Evolutionary conservation across 2,888 invertebrate species (phyloP), one percentile per base, ranked within the genome.

Genomic region (Caenorhabditis japonica): DNA sequence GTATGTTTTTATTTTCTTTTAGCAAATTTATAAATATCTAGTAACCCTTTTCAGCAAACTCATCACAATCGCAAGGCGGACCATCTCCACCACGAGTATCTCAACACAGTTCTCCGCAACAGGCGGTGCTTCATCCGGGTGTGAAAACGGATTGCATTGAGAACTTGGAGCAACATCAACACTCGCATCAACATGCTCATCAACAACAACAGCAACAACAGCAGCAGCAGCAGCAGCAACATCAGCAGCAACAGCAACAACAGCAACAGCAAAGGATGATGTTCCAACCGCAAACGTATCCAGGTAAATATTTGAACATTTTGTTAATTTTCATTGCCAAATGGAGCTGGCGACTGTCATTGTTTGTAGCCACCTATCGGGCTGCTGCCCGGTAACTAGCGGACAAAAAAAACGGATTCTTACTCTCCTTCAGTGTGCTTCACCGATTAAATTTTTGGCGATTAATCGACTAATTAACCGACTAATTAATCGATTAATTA

Each of bases 101-200:
- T 10, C 64, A 56, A 19, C 52, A 51, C 12, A 5, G 39, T 21
- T 12, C 19, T 13, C 44, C 41, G 5, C 59, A 59, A 47, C 61
- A 61, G n/a, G 51, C 47, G 13, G 52, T 39, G 23, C 41, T 36
- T 3, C 49, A 43, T 1, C 51, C 49, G 41, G 56, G 58, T 1
- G 23, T 49, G 15, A 44, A 61, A 23, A 49, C 49, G 5, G 61
- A 49, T 10, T 21, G 30, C 33, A 38, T 55, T 3, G 66, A 58
- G 34, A 68, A 68, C 38, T n/a, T 68, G 51, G 66, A 72, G 43
- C 68, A 68, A 43, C 69, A 61, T 21, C 60, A 56, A 10, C n/a
- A n/a, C n/a, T n/a, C n/a, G n/a, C n/a, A n/a, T n/a, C n/a, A n/a
- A 25, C 7, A 49, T 15, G 49, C 21, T 23, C 12, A 30, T 15